Evolutionary conservation across 92 coral and sea anemone genomes (phyloP).

Genomic region (Zoanthus solanderi): DNA sequence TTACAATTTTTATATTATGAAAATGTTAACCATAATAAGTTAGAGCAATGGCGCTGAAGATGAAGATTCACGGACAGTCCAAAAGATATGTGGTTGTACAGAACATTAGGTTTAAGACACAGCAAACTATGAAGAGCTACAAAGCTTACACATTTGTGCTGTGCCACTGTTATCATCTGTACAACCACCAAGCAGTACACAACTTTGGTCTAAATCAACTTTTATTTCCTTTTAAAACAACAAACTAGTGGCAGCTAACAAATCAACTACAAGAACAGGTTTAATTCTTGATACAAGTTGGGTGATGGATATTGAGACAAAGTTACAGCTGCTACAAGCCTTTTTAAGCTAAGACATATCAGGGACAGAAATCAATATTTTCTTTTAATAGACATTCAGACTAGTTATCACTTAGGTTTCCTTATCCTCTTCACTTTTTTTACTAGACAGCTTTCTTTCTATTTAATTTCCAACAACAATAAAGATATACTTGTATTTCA

Average conservation of each 20-base stretch:
- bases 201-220: conserved; percentile 6
- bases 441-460: too few species aligned
- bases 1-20: neutral
- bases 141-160: conserved; percentile 52
- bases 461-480: too few species aligned
- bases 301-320: too few species aligned
- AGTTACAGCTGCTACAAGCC: too few species aligned
- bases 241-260: conserved; percentile 3
- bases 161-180: conserved; percentile 67
- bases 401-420: too few species aligned
- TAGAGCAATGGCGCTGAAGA: conserved; percentile 36
- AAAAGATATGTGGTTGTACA: conserved; percentile 74
- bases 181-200: conserved; percentile 81
- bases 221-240: conserved; percentile 32
- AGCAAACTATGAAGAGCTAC: conserved; percentile 52
- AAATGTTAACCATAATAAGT: conserved; percentile 34
- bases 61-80: conserved; percentile 8
- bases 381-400: too few species aligned
- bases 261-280: neutral
- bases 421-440: too few species aligned
- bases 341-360: too few species aligned
- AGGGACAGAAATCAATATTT: too few species aligned
- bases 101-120: conserved; percentile 45
- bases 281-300: too few species aligned
- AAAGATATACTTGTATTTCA: too few species aligned